Conservation (phyloP, 2,797 vertebrate genomes). For the Salarias fasciatus region DNA sequence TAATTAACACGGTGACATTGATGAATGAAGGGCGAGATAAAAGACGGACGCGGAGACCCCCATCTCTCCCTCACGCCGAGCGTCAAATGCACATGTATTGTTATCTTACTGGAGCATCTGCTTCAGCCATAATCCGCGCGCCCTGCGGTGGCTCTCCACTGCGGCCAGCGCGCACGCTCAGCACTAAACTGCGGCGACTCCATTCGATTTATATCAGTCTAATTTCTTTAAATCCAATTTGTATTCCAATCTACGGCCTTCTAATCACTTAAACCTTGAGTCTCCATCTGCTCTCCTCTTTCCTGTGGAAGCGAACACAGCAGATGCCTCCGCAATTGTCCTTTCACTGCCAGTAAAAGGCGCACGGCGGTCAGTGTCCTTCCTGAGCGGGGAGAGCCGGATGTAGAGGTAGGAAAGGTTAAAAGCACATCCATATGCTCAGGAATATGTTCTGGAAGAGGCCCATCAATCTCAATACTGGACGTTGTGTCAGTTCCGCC, state of each 20-base stretch:
- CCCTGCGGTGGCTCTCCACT: constrained; percentile 78
- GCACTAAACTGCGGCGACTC: constrained; percentile 89
- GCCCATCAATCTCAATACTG: constrained; percentile 37
- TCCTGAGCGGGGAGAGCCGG: too few species aligned
- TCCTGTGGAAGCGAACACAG: constrained; percentile 85
- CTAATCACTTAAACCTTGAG: constrained; percentile 98
- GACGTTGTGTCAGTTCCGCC: not conserved
- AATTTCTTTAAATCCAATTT: constrained; percentile 99
- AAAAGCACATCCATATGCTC: constrained; percentile 49
- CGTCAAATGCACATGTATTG: constrained; percentile 92
- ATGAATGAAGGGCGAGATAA: constrained; percentile 95
- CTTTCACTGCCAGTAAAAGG: constrained; percentile 85
- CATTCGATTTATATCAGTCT: constrained; percentile 99
- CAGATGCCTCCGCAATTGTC: constrained; percentile 94
- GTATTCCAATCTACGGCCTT: constrained; percentile 98
- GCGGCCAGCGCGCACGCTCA: constrained; percentile 73
- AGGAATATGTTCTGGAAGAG: constrained; percentile 31
- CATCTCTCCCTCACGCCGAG: constrained; percentile 87
- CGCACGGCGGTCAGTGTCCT: too few species aligned
- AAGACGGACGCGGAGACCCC: constrained; percentile 85
- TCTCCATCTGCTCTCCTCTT: constrained; percentile 95
- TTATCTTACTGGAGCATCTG: constrained; percentile 98
- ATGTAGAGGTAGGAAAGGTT: constrained; percentile 50
- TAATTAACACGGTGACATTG: constrained; percentile 97
- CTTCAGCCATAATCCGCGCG: constrained; percentile 90